These are phyloP conservation scores for Philopotamus ludificatus DNA, from an alignment of 1,140 invertebrate genomes.

Conservation along the genomic window DNA sequence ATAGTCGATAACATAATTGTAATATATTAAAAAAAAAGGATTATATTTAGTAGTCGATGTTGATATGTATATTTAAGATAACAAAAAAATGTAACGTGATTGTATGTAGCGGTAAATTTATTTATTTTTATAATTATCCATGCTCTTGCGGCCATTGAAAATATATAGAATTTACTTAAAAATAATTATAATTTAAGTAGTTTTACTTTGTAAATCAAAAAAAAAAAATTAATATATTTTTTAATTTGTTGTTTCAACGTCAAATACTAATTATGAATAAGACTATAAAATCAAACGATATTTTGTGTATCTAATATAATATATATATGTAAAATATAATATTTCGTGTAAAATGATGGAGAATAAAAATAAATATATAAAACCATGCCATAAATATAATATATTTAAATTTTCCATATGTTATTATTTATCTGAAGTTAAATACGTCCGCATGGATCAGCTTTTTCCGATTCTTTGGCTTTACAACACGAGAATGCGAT, in stretches of 20 bases:
- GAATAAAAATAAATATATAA: no score
- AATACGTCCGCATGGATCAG: no score
- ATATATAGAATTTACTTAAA: constrained; percentile 7
- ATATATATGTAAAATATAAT: constrained; percentile 4
- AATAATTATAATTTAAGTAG: no score
- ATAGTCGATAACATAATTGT: background rate
- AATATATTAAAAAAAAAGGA: background rate
- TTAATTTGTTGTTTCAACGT: constrained; percentile 1
- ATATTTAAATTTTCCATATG: no score
- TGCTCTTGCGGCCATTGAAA: constrained; percentile 23
- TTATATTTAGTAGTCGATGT: no score
- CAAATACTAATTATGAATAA: constrained; percentile 8
- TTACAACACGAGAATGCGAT: background rate
- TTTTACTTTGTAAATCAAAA: no score
- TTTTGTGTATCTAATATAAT: constrained; percentile 2
- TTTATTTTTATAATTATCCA: constrained; percentile 21
- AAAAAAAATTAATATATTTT: no score
- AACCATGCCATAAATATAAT: no score
- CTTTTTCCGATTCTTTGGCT: background rate
- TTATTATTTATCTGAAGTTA: no score
- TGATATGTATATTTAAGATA: no score
- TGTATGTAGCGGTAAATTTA: constrained; percentile 25
- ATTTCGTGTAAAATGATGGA: no score
- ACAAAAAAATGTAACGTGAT: constrained; percentile 15
- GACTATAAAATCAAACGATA: constrained; percentile 5